Evolutionary conservation across 23 tunicate genomes (phyloP).

Genomic region (Aplidium turbinatum): DNA sequence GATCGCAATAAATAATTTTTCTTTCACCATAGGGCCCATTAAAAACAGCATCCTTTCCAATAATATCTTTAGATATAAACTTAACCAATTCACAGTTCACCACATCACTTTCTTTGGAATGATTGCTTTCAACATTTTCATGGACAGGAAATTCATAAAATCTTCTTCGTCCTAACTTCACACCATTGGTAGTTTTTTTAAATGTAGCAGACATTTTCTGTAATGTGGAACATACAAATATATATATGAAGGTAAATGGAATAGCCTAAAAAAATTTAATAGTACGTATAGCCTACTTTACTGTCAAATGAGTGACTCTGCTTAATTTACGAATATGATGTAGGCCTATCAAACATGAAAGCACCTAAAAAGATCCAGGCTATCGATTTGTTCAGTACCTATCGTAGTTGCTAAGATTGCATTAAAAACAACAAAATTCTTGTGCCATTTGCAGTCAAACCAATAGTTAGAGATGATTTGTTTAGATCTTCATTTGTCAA

Average conservation of each 20-base stretch:
- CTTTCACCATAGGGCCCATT: slow-evolving; percentile 77
- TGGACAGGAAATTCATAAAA: slow-evolving; percentile 49
- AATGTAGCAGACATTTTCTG: neutral
- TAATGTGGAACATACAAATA: neutral
- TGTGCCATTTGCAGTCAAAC: too few species aligned
- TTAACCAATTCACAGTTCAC: slow-evolving; percentile 35
- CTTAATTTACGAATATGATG: neutral
- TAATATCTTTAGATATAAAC: slow-evolving; percentile 56
- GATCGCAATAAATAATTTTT: slow-evolving; percentile 86
- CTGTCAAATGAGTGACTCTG: neutral
- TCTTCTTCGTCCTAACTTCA: slow-evolving; percentile 31
- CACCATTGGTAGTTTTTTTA: neutral
- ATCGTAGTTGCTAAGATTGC: too few species aligned
- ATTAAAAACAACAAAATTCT: too few species aligned
- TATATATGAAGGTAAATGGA: neutral
- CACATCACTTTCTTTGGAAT: neutral
- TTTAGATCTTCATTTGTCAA: too few species aligned
- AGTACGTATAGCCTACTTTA: neutral
- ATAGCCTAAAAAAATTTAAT: neutral
- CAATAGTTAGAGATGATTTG: too few species aligned
- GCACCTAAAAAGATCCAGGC: too few species aligned
- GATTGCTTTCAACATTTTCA: neutral
- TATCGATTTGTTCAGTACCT: too few species aligned
- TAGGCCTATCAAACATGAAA: neutral
- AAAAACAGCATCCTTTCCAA: slow-evolving; percentile 76